Percentiles rank a stretch among this genome's conserved stretches.
Conservation (phyloP, 2,797 vertebrate species). For the Falco rusticolus region DNA sequence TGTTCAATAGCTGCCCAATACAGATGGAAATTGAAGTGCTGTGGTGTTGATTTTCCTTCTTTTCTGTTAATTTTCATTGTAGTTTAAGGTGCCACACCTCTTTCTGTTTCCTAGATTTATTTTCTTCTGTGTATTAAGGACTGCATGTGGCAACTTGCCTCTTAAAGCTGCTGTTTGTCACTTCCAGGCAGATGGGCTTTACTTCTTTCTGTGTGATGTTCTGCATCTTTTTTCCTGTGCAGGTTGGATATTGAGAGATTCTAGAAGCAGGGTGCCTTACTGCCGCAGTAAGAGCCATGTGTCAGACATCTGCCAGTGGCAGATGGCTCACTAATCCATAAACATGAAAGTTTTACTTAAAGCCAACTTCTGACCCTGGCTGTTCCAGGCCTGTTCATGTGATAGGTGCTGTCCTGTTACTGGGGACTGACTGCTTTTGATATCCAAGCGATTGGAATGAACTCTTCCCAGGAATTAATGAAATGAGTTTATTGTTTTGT, state of each 20-base stretch:
- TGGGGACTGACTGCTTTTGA: background rate
- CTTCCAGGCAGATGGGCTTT: background rate
- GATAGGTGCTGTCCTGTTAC: background rate
- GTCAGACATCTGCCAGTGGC: background rate
- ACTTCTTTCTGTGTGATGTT: background rate
- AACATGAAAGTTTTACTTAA: background rate
- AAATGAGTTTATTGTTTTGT: background rate
- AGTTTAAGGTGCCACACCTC: background rate
- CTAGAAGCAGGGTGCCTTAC: background rate
- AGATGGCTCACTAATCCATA: background rate
- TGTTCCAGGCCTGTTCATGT: background rate
- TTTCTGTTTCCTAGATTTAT: background rate
- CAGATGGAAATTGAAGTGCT: background rate
- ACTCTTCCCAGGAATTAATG: background rate
- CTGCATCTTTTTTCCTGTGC: background rate
- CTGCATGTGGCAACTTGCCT: background rate
- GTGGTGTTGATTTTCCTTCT: rapidly evolving
- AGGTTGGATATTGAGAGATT: background rate
- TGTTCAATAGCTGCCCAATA: background rate
- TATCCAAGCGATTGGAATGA: background rate
- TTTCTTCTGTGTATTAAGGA: background rate
- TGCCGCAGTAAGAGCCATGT: background rate
- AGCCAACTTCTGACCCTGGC: background rate
- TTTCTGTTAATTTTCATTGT: background rate
- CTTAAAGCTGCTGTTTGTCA: background rate